These are phyloP conservation scores for Oasisia sp. DNA, from an alignment of 2,888 invertebrate genomes.

Conservation along the genomic window DNA sequence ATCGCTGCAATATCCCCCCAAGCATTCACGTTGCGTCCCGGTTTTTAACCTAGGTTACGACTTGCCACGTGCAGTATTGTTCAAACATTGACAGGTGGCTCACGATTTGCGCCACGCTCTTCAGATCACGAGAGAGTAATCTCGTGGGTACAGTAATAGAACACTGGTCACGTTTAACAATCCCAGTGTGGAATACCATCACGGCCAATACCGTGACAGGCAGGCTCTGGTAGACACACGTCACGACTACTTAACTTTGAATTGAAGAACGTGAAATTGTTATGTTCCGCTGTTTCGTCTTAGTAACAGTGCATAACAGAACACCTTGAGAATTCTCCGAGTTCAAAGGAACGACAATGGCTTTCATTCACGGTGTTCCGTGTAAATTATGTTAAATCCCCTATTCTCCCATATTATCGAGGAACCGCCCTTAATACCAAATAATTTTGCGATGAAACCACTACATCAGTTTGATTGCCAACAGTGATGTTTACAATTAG, in stretches of 20 bases:
- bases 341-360: too few species aligned
- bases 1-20: neutral
- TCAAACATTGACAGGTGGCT: neutral
- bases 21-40: neutral
- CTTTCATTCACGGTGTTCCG: too few species aligned
- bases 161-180: neutral
- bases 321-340: neutral
- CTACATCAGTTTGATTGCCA: too few species aligned
- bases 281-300: neutral
- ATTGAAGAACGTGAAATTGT: neutral
- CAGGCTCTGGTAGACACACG: neutral
- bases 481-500: too few species aligned
- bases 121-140: neutral
- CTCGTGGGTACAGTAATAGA: neutral
- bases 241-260: neutral
- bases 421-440: too few species aligned
- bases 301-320: neutral
- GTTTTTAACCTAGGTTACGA: neutral
- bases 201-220: neutral
- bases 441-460: too few species aligned
- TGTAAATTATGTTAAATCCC: too few species aligned
- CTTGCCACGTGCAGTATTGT: neutral
- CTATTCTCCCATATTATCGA: too few species aligned
- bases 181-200: neutral
- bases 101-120: neutral